Evolutionary conservation across 1,140 invertebrate species (phyloP), one percentile per base, ranked within the genome.

Genomic region (Drosophila kanapiae): DNA sequence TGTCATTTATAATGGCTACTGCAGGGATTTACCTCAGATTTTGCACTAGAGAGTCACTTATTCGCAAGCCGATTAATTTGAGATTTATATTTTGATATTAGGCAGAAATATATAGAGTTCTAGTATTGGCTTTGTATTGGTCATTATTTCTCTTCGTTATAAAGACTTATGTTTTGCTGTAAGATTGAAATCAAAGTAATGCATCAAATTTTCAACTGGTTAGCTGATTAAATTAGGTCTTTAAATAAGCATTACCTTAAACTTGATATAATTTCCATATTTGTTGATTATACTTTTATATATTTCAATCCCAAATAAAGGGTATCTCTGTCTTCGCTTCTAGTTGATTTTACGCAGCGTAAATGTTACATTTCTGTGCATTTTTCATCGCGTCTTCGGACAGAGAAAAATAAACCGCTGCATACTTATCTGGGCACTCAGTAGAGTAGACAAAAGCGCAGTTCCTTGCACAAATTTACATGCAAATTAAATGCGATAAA

Each of bases 1-100:
- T 51, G 51, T 69, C 62, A 86, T 87, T 83, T 82, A 76, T 80
- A 80, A 82, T 53, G 51, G 53, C 45, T 10, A 33, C n/a, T 38
- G 31, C 23, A 29, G 23, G 11, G 54, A 29, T 43, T 51, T 42
- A 3, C 45, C 38, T 56, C 6, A 53, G 31, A 6, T 48, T n/a
- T 42, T n/a, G 5, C 8, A 9, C 0, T n/a, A 13, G 1, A 31
- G 45, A 47, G 18, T 2, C 13, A 37, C 10, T 53, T 48, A 48
- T 47, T 18, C 4, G 23, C 6, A 8, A 6, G 1, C 0, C 4
- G n/a, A 33, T 13, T 11, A 13, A 16, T 11, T 45, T 13, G 2
- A n/a, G 31, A 31, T 31, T 31, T 31, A 31, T 23, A 23, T 23
- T 23, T 23, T 23, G 23, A 23, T 23, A 23, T 3, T 3, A 23